Evolutionary conservation across 2,888 invertebrate genomes (phyloP), one percentile per base, ranked within the genome.

Genomic region (Coecobrya sp.): DNA sequence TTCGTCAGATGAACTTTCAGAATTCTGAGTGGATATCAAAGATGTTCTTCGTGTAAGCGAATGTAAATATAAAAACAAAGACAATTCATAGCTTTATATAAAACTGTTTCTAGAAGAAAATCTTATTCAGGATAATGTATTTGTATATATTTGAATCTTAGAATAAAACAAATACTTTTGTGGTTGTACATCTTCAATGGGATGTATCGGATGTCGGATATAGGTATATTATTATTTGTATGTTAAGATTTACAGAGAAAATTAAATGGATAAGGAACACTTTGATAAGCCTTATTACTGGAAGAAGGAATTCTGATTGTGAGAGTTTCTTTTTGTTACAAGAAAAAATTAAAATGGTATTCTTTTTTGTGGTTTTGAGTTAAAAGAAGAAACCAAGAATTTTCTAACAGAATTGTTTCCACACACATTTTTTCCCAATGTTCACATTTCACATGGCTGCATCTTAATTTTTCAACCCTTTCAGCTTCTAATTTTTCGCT

Each of bases 391-490:
- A 49, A 76, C 22, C 19, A 22, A 76, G 76, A 49, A 45, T 25
- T 49, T 55, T 42, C 22, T n/a, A 62, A 82, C 42, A 82, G 36
- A 82, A 36, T n/a, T n/a, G n/a, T n/a, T n/a, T n/a, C n/a, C n/a
- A n/a, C 36, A 59, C 36, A 79, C 19, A 36, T 79, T 79, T 52
- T 73, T 42, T 42, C n/a, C 42, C 4, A 16, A n/a, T 45, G 59
- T 59, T 59, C 36, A 82, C 81, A 59, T 59, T 82, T 19, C 42
- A 82, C 36, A 82, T 82, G 82, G 42, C 82, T 82, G 62, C 59
- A 19, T 82, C 22, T 45, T 62, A 36, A 52, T 79, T 79, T 79
- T 52, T 55, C 55, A 49, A 49, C 49, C 79, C 79, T 49, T 52
- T 16, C n/a, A 27, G 13, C 79, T 73, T 42, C 42, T 62, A 11